A percentile compares a stretch with the other conserved stretches of the same genome.
Conservation (phyloP, 2,797 vertebrate species). For the Botia kubotai region DNA sequence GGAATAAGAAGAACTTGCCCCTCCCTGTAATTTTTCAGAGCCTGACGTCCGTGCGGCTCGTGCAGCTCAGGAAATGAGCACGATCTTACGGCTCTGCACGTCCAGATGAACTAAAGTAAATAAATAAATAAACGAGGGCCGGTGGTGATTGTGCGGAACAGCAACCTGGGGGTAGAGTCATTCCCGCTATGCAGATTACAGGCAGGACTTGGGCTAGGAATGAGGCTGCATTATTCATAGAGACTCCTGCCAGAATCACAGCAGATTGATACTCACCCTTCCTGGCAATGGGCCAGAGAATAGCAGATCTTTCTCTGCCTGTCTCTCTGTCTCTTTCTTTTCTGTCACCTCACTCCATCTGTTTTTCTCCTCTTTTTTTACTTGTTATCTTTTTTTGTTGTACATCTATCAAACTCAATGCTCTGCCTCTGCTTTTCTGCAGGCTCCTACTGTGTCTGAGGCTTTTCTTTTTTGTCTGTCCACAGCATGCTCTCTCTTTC, state of each 20-base stretch:
- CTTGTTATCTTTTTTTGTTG: constrained; percentile 22
- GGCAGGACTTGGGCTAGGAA: constrained; percentile 39
- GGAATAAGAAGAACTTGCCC: constrained; percentile 2
- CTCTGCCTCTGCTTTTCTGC: constrained; percentile 38
- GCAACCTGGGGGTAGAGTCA: constrained; percentile 33
- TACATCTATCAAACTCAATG: constrained; percentile 23
- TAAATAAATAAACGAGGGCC: constrained; percentile 40
- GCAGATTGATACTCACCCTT: constrained; percentile 54
- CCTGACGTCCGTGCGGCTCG: neutral
- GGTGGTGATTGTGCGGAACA: constrained; percentile 29
- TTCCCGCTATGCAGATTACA: constrained; percentile 55
- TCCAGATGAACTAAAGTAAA: constrained; percentile 42
- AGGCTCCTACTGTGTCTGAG: constrained; percentile 28
- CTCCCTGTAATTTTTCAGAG: constrained; percentile 21
- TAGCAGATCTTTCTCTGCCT: constrained; percentile 22
- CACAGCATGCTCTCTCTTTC: constrained; percentile 2
- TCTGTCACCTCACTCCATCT: constrained; percentile 22
- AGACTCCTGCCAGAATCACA: constrained; percentile 24
- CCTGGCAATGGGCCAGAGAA: constrained; percentile 46
- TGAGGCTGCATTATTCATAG: constrained; percentile 61
- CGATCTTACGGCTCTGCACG: constrained; percentile 13
- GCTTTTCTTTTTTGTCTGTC: constrained; percentile 17
- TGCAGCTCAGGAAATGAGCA: constrained; percentile 37
- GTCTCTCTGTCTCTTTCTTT: constrained; percentile 17
- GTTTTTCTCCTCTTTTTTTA: constrained; percentile 8